Conservation (phyloP, 1,140 invertebrate species). For the Triops cancriformis region DNA sequence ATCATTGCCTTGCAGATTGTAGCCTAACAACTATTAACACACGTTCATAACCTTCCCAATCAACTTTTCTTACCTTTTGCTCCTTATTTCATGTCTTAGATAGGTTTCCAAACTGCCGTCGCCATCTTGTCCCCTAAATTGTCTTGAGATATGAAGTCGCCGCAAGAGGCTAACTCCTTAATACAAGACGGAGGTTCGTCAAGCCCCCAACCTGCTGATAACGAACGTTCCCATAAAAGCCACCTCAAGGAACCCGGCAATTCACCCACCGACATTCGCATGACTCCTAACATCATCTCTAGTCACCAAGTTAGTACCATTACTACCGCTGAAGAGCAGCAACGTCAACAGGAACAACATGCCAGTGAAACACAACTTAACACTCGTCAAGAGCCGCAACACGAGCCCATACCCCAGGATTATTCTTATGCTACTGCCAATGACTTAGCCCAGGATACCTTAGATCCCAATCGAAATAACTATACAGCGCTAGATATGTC, state of each 20-base stretch:
- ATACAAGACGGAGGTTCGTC: neutral
- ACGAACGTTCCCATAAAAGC: neutral
- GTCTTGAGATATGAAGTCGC: neutral
- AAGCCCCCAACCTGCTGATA: neutral
- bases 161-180: neutral
- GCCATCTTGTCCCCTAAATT: neutral
- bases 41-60: neutral
- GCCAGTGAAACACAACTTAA: neutral
- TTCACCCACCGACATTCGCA: neutral
- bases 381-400: neutral
- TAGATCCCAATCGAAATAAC: neutral
- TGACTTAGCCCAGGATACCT: neutral
- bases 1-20: constrained; percentile 5
- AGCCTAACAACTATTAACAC: constrained; percentile 6
- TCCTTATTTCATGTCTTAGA: neutral
- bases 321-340: neutral
- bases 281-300: constrained; percentile 1
- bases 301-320: constrained; percentile 8
- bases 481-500: neutral
- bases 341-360: neutral
- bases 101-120: neutral
- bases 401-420: neutral
- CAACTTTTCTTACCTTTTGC: neutral
- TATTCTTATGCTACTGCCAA: neutral
- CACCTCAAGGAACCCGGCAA: neutral